These are phyloP conservation scores for Chaetophractus vellerosus DNA, from an alignment of 2,797 vertebrate species.

Conservation along the genomic window DNA sequence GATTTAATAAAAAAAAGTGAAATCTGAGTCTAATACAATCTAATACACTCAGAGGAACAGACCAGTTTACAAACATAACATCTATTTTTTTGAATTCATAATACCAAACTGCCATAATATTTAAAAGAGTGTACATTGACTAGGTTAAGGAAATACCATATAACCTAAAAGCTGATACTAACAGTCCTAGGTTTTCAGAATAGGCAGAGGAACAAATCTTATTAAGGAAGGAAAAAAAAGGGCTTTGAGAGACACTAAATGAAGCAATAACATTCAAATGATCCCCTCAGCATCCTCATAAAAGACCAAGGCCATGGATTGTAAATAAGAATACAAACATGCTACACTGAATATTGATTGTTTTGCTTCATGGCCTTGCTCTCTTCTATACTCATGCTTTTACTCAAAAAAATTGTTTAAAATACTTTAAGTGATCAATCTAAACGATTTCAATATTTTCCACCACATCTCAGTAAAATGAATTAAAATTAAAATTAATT, in stretches of 20 bases:
- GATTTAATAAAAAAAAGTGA: no score
- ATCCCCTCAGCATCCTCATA: background rate
- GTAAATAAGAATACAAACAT: background rate
- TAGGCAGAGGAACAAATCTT: background rate
- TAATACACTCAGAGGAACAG: no score
- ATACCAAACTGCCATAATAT: no score
- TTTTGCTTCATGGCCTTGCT: background rate
- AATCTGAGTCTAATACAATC: no score
- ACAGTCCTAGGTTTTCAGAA: background rate
- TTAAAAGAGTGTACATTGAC: background rate
- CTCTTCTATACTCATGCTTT: background rate
- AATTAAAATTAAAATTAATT: background rate
- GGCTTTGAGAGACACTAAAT: background rate
- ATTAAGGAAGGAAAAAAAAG: background rate
- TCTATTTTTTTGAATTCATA: no score
- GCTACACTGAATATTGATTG: background rate
- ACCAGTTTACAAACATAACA: no score
- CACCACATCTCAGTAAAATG: background rate
- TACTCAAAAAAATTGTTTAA: background rate
- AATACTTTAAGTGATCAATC: background rate
- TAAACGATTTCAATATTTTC: background rate
- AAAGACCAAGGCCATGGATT: background rate
- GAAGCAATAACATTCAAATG: background rate
- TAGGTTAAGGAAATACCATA: background rate
- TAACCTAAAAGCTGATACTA: background rate